Base-by-base conservation (phyloP, 2,888 invertebrate genomes). In the Folsomia candida region DNA sequence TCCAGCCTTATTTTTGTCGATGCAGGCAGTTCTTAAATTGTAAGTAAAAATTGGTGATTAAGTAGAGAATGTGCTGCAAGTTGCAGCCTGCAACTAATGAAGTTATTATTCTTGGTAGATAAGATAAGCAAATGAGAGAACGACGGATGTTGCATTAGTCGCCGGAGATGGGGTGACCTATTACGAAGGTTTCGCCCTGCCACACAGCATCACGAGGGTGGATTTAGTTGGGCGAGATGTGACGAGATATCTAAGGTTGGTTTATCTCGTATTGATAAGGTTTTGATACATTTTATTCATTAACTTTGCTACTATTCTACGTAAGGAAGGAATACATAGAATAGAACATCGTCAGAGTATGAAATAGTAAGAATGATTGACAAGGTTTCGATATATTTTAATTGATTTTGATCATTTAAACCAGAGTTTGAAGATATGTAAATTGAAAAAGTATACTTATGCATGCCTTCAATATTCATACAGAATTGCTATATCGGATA, bases 111-210 rank as follows among this genome's bases (percentile, higher is more conserved):
- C n/a, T n/a, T n/a, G n/a, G n/a, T n/a, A n/a, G n/a, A n/a, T n/a
- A n/a, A 92, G 93, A 83, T 94, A 95, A 83, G 94, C 95, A 2
- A 94, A 95, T 29, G 99, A 99, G 4, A 88, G 99, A 70, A 99
- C 98, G 1, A 99, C 99, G 0, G 99, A 99, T 70, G 97, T 99
- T 67, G 99, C 99, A 2, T 85, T 99, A 71, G 99, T 99, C 85
- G 91, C 97, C 0, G 99, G 99, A 0, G 99, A 99, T 85, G 99
- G 99, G 27, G 99, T 99, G 3, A 97, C 98, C 0, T 99, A 99
- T 85, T 99, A 97, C 84, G 97, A 99, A 85, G 97, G 97, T 60
- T 97, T 97, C 84, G 96, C 97, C 64, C 92, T 97, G 90, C 96
- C 96, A 24, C 95, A 97, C 85, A 94, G 94, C 86, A 97, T 99